Percentiles rank a stretch among this genome's conserved stretches.
phyloP scores from a whole-genome alignment of 2,113 vertebrate genomes.

The Sciurus niger region DNA sequence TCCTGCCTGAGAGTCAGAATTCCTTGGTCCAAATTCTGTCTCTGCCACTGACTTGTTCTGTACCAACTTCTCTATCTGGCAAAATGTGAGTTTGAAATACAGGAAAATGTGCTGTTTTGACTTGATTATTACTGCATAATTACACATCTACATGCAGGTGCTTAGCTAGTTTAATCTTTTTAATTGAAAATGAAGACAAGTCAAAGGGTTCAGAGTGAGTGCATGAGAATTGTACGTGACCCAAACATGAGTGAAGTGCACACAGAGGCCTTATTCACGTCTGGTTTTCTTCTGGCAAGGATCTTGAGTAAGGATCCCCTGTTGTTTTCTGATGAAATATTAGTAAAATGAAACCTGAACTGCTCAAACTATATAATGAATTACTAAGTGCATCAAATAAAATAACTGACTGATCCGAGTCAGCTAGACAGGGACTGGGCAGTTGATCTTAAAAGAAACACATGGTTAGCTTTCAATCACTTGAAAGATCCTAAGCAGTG shows the following conservation, averaged over 20 bases:
- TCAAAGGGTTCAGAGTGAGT: background rate
- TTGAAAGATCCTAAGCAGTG: background rate
- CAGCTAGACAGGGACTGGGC: background rate
- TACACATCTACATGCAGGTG: background rate
- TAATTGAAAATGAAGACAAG: background rate
- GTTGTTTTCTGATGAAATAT: background rate
- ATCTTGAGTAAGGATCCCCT: background rate
- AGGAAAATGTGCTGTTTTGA: background rate
- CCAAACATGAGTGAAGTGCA: background rate
- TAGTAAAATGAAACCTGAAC: background rate
- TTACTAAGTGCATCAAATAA: slow-evolving; percentile 1
- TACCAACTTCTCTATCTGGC: background rate
- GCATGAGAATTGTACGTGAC: background rate
- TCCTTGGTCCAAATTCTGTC: background rate
- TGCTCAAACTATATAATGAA: background rate
- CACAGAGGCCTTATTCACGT: background rate
- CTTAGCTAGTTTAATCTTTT: background rate
- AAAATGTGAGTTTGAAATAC: slow-evolving; percentile 27
- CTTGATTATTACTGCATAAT: background rate
- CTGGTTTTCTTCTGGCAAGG: slow-evolving; percentile 9
- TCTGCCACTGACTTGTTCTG: background rate
- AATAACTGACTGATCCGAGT: background rate
- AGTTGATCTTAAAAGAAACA: background rate
- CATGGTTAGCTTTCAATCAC: background rate
- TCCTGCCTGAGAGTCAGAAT: background rate